phyloP scores from a whole-genome alignment of 2,113 vertebrate species.

The Speoplatyrhinus poulsoni region DNA sequence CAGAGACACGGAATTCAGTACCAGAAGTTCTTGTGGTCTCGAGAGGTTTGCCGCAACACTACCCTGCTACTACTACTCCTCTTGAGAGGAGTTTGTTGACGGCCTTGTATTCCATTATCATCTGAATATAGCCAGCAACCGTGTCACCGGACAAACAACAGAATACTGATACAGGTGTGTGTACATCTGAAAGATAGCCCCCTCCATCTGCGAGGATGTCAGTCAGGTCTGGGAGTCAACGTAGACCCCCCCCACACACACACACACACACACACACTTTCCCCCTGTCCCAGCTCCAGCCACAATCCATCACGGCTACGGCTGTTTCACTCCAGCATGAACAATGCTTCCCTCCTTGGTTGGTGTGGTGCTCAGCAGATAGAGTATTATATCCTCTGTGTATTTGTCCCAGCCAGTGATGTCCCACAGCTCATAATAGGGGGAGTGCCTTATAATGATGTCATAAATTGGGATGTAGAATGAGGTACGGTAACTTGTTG shows the following conservation, averaged over 20 bases:
- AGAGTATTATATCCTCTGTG: conserved; percentile 45
- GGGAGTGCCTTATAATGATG: conserved; percentile 12
- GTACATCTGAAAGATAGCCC: conserved; percentile 19
- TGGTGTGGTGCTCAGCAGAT: conserved; percentile 47
- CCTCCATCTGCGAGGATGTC: conserved; percentile 11
- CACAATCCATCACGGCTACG: conserved; percentile 22
- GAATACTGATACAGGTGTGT: conserved; percentile 25
- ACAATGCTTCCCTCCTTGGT: conserved; percentile 27
- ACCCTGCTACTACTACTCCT: conserved; percentile 7
- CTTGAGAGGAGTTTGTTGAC: conserved; percentile 21
- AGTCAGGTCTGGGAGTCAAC: conserved; percentile 12
- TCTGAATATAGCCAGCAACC: not conserved
- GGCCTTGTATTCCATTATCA: too few relatives aligned
- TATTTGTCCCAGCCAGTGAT: conserved; percentile 35
- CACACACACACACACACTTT: too few relatives aligned
- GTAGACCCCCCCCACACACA: conserved; percentile 13
- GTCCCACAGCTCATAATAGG: conserved; percentile 39
- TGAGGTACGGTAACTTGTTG: conserved; percentile 1
- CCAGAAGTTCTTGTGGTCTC: conserved; percentile 18
- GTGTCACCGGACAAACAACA: conserved; percentile 24
- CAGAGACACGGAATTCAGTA: not conserved
- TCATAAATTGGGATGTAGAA: conserved; percentile 47
- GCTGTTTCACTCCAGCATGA: conserved; percentile 23
- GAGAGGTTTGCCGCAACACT: too few relatives aligned
- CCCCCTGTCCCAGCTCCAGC: conserved; percentile 5